Evolutionary conservation across 2,888 invertebrate genomes (phyloP).

Genomic region (Cheilosia soror): DNA sequence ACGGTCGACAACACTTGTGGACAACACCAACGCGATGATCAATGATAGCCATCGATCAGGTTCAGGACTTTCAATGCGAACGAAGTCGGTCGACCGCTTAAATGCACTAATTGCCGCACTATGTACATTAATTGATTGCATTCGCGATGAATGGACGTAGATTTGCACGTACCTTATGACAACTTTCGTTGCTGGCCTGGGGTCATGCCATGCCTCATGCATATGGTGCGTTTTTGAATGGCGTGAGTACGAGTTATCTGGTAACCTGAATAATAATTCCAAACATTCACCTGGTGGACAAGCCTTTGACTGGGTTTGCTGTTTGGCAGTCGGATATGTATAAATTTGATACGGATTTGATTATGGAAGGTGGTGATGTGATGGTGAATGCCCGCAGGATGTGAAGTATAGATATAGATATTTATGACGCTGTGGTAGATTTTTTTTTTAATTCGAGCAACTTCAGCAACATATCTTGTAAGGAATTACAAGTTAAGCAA

Average conservation of each 20-base stretch:
- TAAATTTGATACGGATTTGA: neutral
- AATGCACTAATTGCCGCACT: constrained; percentile 18
- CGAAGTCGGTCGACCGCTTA: neutral
- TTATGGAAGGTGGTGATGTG: neutral
- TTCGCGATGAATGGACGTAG: neutral
- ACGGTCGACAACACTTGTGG: constrained; percentile 1
- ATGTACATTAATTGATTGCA: constrained; percentile 17
- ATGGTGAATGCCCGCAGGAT: too few species aligned
- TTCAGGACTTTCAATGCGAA: constrained; percentile 5
- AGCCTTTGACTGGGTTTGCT: neutral
- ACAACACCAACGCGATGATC: constrained; percentile 1
- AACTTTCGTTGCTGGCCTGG: constrained; percentile 20
- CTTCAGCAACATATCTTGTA: too few species aligned
- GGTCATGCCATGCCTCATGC: constrained; percentile 29
- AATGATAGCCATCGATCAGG: neutral
- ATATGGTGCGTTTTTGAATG: constrained; percentile 25
- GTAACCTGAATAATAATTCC: constrained; percentile 20
- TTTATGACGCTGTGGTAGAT: too few species aligned
- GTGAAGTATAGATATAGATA: too few species aligned
- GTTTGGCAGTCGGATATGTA: neutral
- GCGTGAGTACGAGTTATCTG: constrained; percentile 15
- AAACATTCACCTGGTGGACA: constrained; percentile 6
- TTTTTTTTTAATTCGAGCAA: too few species aligned
- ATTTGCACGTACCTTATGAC: constrained; percentile 17
- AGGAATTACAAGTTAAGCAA: too few species aligned